These are phyloP conservation scores for Pyrrhosoma nymphula DNA, from an alignment of 2,888 invertebrate species.

Conservation along the genomic window DNA sequence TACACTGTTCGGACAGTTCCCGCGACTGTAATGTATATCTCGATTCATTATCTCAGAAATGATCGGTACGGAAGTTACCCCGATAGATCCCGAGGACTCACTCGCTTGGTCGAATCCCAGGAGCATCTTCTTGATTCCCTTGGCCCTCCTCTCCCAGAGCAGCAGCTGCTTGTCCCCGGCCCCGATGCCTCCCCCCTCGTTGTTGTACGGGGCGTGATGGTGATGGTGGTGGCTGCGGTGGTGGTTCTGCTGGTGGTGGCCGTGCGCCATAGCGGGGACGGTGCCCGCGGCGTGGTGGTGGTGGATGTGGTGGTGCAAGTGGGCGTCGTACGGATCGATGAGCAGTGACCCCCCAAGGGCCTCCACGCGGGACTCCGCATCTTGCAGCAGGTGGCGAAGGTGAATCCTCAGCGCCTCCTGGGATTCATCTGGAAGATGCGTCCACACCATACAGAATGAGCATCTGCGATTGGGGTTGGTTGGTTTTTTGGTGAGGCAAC, in stretches of 20 bases:
- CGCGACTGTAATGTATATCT: too few species aligned
- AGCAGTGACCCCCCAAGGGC: constrained; percentile 83
- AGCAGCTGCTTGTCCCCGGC: constrained; percentile 91
- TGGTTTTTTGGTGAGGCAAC: too few species aligned
- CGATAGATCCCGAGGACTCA: constrained; percentile 76
- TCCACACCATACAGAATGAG: too few species aligned
- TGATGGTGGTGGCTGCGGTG: constrained; percentile 81
- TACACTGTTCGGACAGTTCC: too few species aligned
- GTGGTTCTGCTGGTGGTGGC: constrained; percentile 78
- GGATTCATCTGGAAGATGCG: constrained; percentile 82
- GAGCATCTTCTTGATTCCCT: constrained; percentile 89
- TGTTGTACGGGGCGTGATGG: constrained; percentile 76
- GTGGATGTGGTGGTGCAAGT: constrained; percentile 72
- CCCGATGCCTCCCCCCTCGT: constrained; percentile 82
- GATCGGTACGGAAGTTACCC: too few species aligned
- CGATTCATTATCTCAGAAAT: too few species aligned
- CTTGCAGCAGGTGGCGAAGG: constrained; percentile 86
- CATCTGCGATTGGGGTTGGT: too few species aligned
- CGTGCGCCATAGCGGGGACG: constrained; percentile 76
- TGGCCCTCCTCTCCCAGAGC: constrained; percentile 91
- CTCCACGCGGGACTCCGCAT: constrained; percentile 91
- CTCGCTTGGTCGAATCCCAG: constrained; percentile 92
- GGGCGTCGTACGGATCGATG: constrained; percentile 71
- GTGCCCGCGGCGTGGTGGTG: constrained; percentile 77
- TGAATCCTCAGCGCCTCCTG: constrained; percentile 88